These are phyloP conservation scores for Batillaria attramentaria DNA, from an alignment of 1,140 invertebrate genomes.

Conservation along the genomic window DNA sequence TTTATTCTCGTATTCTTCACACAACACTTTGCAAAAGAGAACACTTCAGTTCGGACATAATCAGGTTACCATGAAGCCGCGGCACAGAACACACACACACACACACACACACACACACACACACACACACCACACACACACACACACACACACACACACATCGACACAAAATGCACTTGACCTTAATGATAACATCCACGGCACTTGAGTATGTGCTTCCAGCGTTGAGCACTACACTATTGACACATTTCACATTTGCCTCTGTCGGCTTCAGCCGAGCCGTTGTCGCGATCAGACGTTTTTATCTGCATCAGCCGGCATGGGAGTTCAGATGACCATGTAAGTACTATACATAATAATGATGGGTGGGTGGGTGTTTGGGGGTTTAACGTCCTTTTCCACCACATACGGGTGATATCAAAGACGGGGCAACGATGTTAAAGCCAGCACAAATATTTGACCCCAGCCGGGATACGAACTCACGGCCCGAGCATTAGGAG, in stretches of 20 bases:
- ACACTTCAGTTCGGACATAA: neutral
- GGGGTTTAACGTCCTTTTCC: too few relatives aligned
- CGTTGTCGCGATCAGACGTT: neutral
- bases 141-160: neutral
- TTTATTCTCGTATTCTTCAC: neutral
- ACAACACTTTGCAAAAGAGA: neutral
- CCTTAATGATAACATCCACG: neutral
- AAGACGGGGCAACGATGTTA: too few relatives aligned
- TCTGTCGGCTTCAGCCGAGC: neutral
- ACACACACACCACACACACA: constrained; percentile 10
- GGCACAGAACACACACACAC: neutral
- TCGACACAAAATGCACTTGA: neutral
- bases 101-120: constrained; percentile 15
- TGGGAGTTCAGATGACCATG: too few relatives aligned
- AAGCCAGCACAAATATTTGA: too few relatives aligned
- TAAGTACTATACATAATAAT: too few relatives aligned
- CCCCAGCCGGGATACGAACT: too few relatives aligned
- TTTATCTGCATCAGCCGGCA: neutral
- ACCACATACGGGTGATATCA: too few relatives aligned
- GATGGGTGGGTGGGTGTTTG: too few relatives aligned
- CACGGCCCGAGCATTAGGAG: too few relatives aligned
- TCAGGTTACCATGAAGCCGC: neutral
- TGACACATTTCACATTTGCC: neutral
- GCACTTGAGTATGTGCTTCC: too few relatives aligned
- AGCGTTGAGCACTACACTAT: neutral